Percentiles rank a stretch among this genome's conserved stretches.
Evolutionary conservation across 1,140 invertebrate genomes (phyloP).

Genomic region (Papilio glaucus): DNA sequence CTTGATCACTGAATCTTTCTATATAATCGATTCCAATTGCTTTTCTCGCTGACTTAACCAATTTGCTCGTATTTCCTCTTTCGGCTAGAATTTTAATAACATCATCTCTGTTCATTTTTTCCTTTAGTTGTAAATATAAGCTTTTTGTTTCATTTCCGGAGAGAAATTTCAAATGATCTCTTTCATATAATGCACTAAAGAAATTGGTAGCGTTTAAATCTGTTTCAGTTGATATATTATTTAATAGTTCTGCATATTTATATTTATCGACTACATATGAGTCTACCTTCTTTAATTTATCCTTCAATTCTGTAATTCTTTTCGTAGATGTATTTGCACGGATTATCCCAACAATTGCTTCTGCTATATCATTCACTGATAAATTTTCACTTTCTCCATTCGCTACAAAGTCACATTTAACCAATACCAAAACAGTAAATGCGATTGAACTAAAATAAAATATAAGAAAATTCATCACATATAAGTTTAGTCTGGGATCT

Average conservation of each 20-base stretch:
- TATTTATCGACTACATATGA: conserved; percentile 61
- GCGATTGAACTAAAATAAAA: background rate
- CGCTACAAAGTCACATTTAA: background rate
- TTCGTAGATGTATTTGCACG: conserved; percentile 41
- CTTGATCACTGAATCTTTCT: conserved; percentile 29
- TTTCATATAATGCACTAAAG: conserved; percentile 59
- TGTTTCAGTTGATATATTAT: conserved; percentile 52
- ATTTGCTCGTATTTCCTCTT: conserved; percentile 42
- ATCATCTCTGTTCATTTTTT: conserved; percentile 74
- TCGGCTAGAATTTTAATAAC: conserved; percentile 62
- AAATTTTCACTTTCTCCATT: conserved; percentile 34
- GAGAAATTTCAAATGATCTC: conserved; percentile 57
- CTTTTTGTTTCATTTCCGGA: conserved; percentile 54
- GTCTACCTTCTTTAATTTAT: conserved; percentile 61
- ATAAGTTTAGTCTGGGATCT: background rate
- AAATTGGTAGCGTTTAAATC: conserved; percentile 67
- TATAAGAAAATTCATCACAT: conserved; percentile 27
- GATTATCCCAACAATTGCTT: conserved; percentile 48
- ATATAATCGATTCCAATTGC: conserved; percentile 49
- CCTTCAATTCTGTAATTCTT: conserved; percentile 60
- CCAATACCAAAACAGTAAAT: background rate
- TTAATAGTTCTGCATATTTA: conserved; percentile 52
- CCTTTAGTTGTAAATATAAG: conserved; percentile 67
- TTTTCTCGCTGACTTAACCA: conserved; percentile 59
- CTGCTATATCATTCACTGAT: conserved; percentile 53